A percentile compares a stretch with the other conserved stretches of the same genome.
phyloP scores from a whole-genome alignment of 2,113 vertebrate species.

The Varanus komodoensis region DNA sequence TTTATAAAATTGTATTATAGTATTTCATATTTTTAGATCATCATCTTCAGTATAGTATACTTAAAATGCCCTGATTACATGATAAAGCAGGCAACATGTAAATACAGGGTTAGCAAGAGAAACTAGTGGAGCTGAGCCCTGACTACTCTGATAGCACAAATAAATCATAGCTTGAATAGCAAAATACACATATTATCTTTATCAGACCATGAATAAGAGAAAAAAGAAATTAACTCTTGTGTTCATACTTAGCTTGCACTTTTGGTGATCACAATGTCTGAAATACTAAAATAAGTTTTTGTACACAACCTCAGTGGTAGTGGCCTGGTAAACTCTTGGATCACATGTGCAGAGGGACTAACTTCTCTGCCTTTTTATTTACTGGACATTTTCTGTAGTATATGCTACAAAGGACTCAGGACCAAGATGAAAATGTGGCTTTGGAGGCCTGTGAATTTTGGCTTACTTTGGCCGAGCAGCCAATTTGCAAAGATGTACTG shows the following conservation, averaged over 20 bases:
- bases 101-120: background rate
- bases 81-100: background rate
- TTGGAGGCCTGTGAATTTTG: slow-evolving; percentile 99
- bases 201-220: background rate
- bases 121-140: too few species aligned
- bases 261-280: background rate
- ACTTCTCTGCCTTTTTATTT: slow-evolving; percentile 22
- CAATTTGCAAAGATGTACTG: slow-evolving; percentile 96
- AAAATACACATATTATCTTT: background rate
- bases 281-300: background rate
- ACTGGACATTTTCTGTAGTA: slow-evolving; percentile 79
- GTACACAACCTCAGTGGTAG: background rate
- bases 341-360: slow-evolving; percentile 1
- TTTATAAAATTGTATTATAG: background rate
- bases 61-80: background rate
- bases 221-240: background rate
- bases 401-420: slow-evolving; percentile 95
- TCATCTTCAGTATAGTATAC: background rate
- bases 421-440: slow-evolving; percentile 97
- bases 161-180: background rate
- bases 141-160: background rate
- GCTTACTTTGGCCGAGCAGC: slow-evolving; percentile 95
- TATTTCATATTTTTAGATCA: background rate
- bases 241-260: background rate
- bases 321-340: background rate